Evolutionary conservation across 2,888 invertebrate genomes (phyloP).

Genomic region (Pheosia tremula): DNA sequence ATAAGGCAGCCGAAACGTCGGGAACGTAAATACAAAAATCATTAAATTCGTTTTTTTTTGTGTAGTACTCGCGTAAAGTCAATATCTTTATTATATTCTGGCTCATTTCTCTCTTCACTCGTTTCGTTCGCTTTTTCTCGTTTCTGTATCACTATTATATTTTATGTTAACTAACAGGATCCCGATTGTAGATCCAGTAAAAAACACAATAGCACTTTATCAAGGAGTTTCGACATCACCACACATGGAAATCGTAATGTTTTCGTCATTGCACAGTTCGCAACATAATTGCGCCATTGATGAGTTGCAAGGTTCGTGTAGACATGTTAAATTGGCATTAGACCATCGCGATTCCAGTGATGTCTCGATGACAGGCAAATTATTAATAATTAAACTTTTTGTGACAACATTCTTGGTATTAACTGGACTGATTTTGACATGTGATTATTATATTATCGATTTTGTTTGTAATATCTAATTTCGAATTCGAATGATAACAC

Average conservation of each 20-base stretch:
- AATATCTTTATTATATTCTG: too few species aligned
- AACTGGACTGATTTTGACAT: neutral
- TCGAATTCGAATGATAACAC: too few species aligned
- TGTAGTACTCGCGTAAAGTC: too few species aligned
- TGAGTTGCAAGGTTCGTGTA: neutral
- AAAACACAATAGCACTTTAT: neutral
- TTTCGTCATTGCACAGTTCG: slow-evolving; percentile 12
- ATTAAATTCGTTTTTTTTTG: too few species aligned
- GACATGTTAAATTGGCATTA: slow-evolving; percentile 1
- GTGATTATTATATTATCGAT: too few species aligned
- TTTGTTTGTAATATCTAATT: too few species aligned
- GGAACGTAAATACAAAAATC: too few species aligned
- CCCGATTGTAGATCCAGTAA: neutral
- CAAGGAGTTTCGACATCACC: slow-evolving; percentile 1
- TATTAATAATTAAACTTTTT: neutral
- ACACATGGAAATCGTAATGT: slow-evolving; percentile 11
- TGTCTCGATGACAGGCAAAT: neutral
- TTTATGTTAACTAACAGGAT: too few species aligned
- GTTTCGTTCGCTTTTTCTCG: too few species aligned
- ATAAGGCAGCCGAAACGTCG: too few species aligned
- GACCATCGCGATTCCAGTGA: neutral
- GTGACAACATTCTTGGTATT: neutral
- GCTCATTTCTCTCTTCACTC: too few species aligned
- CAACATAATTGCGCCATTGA: neutral
- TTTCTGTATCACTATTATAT: too few species aligned